phyloP scores from a whole-genome alignment of 1,140 invertebrate genomes.

The Lepidostoma basale region DNA sequence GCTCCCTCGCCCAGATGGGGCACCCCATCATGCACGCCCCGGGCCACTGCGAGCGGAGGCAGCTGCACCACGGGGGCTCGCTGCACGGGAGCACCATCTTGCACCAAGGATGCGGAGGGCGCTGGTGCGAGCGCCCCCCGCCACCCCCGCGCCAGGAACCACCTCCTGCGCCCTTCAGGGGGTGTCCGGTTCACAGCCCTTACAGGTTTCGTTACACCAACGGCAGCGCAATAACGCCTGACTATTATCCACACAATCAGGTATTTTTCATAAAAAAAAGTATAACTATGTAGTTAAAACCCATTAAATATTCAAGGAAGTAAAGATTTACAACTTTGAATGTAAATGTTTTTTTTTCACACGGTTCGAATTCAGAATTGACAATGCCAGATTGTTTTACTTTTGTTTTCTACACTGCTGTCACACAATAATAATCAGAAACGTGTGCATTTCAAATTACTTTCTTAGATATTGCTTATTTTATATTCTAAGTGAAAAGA shows the following conservation, averaged over 20 bases:
- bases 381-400: too few species aligned
- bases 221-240: constrained; percentile 53
- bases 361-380: too few species aligned
- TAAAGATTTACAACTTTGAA: too few species aligned
- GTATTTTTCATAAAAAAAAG: too few species aligned
- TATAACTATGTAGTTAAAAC: too few species aligned
- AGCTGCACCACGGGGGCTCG: constrained; percentile 31
- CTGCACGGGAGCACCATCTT: constrained; percentile 36
- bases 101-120: constrained; percentile 31
- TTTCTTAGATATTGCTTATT: too few species aligned
- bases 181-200: constrained; percentile 70
- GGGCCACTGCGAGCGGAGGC: constrained; percentile 22
- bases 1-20: constrained; percentile 26
- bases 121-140: constrained; percentile 44
- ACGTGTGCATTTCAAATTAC: too few species aligned
- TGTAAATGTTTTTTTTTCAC: too few species aligned
- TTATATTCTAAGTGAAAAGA: too few species aligned
- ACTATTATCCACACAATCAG: constrained; percentile 62
- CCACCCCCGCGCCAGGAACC: constrained; percentile 31
- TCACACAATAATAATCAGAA: too few species aligned
- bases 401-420: too few species aligned
- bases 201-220: constrained; percentile 67
- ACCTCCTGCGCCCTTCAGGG: constrained; percentile 51
- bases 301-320: too few species aligned
- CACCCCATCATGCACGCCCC: constrained; percentile 4